Base-by-base conservation (phyloP, 2,888 invertebrate species). In the Vanessa cardui region DNA sequence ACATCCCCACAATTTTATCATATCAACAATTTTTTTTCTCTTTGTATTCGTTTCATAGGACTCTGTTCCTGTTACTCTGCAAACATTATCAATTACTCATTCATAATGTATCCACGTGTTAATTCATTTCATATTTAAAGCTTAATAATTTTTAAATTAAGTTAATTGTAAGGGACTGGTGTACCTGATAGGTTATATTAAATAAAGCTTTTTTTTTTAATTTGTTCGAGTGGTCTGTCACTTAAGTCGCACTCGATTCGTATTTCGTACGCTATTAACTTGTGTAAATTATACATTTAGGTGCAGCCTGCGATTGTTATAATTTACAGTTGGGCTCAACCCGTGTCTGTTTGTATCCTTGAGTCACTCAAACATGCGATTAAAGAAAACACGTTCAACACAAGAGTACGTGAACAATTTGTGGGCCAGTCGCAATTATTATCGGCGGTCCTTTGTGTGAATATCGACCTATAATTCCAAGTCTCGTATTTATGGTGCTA, bases 351-450 rank as follows among this genome's bases (percentile, higher is more conserved):
- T 71, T 59, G 73, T 78, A 81, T 80, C 82, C 80, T 84, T 82
- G 83, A 84, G 77, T 79, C 80, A 72, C 74, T 71, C 76, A 70
- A 70, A 74, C 74, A 69, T 73, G 72, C 75, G 79, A 81, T 84
- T 82, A 83, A 83, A 85, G 61, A 62, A 83, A 83, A 81, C 74
- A 81, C 80, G 84, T 80, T 77, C 78, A 80, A 78, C 80, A 79
- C 81, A 82, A 79, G 56, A 18, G 80, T 83, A 69, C 74, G 76
- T 79, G 70, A 62, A 66, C n/a, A 83, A 84, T 84, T 83, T 82
- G 79, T 80, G 76, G 77, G 76, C 78, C 80, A 80, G 78, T 74
- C 77, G 76, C 81, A 87, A 88, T 89, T 85, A 87, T 82, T 80
- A 80, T 82, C 81, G 78, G 76, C 78, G 80, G 77, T 75, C 80